Base-by-base conservation (phyloP, 1,140 invertebrate species). In the Asbolus verrucosus region DNA sequence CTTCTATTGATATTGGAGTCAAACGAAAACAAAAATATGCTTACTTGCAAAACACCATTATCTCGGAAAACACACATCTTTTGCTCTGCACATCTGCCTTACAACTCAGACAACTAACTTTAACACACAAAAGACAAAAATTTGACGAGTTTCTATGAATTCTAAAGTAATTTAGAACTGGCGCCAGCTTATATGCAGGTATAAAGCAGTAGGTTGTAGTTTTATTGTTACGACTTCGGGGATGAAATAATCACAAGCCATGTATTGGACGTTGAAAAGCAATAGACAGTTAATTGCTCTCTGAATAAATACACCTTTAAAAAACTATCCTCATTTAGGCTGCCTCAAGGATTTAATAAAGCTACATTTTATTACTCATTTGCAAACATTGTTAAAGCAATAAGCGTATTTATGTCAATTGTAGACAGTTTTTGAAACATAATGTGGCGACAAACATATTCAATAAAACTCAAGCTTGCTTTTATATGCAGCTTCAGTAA, bases 141-240 rank as follows among this genome's bases (percentile, higher is more conserved):
- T 54, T 54, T 27, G 24, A 27, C n/a, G 24, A 3, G 24, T 27
- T 27, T 27, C 41, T 46, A 41, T 41, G 39, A 41, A 41, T 41
- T 14, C 39, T 46, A 9, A 46, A 19, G n/a, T 16, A 46, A 54
- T 24, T 54, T 24, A 19, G 18, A 50, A 11, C 21, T 54, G 46
- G 46, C 46, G 46, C 46, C 46, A 54, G 46, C 27, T 54, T 54
- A 54, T 54, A 21, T 27, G n/a, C 46, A 54, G 46, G 46, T 54
- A 54, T 21, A 54, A 54, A 54, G 46, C 46, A 27, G 46, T 21
- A 54, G 46, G 46, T 54, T 54, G 46, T 27, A 27, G 33, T n/a
- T 54, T 46, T 27, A 54, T 54, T 54, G 21, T 54, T 54, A 54
- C 46, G 11, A 54, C 46, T 54, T 54, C 19, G 14, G 46, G 46